These are phyloP conservation scores for Aquatica leii DNA, from an alignment of 2,888 invertebrate species.

Conservation along the genomic window DNA sequence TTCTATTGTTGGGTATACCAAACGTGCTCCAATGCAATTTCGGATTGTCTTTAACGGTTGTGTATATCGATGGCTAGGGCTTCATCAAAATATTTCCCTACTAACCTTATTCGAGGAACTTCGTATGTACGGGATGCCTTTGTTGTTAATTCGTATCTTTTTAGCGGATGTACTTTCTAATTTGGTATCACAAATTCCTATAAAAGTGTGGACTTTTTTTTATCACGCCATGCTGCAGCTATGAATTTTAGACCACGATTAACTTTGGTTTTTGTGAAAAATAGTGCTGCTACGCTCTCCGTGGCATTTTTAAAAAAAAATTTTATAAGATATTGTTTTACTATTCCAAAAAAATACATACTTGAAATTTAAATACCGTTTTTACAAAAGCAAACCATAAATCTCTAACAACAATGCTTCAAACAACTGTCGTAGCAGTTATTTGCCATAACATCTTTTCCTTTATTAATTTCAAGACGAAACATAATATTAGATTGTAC, in stretches of 20 bases:
- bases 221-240: too few species aligned
- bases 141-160: slow-evolving; percentile 5
- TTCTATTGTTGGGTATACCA: too few species aligned
- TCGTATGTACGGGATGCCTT: neutral
- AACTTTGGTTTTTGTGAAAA: neutral
- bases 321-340: slow-evolving; percentile 13
- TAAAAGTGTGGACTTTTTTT: slow-evolving; percentile 15
- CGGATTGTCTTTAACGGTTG: slow-evolving; percentile 35
- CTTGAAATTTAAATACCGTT: slow-evolving; percentile 24
- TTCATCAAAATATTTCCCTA: slow-evolving; percentile 26
- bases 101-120: too few species aligned
- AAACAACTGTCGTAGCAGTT: too few species aligned
- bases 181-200: slow-evolving; percentile 10
- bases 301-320: neutral
- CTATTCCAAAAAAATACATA: slow-evolving; percentile 16
- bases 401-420: slow-evolving; percentile 25
- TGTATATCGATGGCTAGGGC: slow-evolving; percentile 33
- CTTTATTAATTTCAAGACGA: neutral
- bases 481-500: neutral
- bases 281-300: neutral
- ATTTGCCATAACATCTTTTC: neutral
- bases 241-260: too few species aligned
- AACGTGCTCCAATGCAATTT: slow-evolving; percentile 31
- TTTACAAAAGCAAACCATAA: slow-evolving; percentile 36
- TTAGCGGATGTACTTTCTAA: slow-evolving; percentile 3